phyloP scores from a whole-genome alignment of 2,797 vertebrate species.

The Falco rusticolus region DNA sequence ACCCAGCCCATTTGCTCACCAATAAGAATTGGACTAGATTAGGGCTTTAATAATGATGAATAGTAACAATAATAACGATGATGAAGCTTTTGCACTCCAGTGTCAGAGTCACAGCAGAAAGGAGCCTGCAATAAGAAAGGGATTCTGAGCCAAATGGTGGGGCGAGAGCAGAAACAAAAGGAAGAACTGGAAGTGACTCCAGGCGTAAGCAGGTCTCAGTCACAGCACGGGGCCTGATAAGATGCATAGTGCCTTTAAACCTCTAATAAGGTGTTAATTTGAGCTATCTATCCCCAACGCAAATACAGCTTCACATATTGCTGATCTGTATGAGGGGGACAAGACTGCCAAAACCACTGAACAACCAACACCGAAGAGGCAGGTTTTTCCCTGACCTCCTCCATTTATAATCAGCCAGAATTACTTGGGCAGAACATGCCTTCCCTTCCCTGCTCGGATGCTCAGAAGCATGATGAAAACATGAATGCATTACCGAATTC shows the following conservation, averaged over 20 bases:
- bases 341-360: not conserved
- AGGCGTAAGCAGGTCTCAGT: not conserved
- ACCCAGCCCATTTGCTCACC: not conserved
- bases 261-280: not conserved
- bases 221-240: not conserved
- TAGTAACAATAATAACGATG: not conserved
- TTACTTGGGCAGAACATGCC: slow-evolving; percentile 6
- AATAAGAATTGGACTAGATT: not conserved
- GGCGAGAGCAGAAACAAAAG: not conserved
- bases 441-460: not conserved
- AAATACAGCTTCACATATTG: not conserved
- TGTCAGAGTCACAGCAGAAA: not conserved
- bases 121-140: not conserved
- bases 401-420: slow-evolving; percentile 32
- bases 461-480: not conserved
- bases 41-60: not conserved
- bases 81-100: not conserved
- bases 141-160: not conserved
- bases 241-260: not conserved
- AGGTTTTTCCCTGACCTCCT: slow-evolving; percentile 2
- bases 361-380: slow-evolving; percentile 3
- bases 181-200: not conserved
- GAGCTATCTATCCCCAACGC: not conserved
- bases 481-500: not conserved
- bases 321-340: not conserved